phyloP scores from a whole-genome alignment of 2,113 vertebrate species.

The Silurus meridionalis region DNA sequence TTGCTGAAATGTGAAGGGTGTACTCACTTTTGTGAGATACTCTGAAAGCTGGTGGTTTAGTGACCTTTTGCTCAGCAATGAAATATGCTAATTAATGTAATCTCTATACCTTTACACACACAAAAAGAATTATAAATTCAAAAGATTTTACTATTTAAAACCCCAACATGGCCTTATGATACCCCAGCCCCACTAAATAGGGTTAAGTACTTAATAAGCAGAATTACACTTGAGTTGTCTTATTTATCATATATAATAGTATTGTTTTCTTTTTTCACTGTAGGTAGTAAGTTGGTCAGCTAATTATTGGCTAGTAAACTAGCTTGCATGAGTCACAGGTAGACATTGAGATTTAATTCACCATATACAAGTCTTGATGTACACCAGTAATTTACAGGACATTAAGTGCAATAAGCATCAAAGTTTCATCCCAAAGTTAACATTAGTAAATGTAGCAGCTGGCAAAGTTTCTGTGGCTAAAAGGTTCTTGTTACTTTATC shows the following conservation, averaged over 20 bases:
- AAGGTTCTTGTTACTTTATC: not conserved
- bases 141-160: not conserved
- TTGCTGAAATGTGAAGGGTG: too few species aligned
- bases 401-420: not conserved
- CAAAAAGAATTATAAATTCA: not conserved
- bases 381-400: not conserved
- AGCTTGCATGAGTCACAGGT: not conserved
- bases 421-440: not conserved
- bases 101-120: not conserved
- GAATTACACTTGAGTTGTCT: too few species aligned
- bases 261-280: too few species aligned
- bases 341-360: too few species aligned
- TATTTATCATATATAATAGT: too few species aligned
- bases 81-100: too few species aligned
- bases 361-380: not conserved
- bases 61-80: too few species aligned
- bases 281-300: too few species aligned
- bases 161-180: not conserved
- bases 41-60: too few species aligned
- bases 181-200: not conserved
- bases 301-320: not conserved
- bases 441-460: not conserved
- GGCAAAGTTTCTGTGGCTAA: not conserved
- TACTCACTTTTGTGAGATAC: too few species aligned
- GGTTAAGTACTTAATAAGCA: too few species aligned